These are phyloP conservation scores for Agonopterix alstromeriana DNA, from an alignment of 2,888 invertebrate species.

Conservation along the genomic window DNA sequence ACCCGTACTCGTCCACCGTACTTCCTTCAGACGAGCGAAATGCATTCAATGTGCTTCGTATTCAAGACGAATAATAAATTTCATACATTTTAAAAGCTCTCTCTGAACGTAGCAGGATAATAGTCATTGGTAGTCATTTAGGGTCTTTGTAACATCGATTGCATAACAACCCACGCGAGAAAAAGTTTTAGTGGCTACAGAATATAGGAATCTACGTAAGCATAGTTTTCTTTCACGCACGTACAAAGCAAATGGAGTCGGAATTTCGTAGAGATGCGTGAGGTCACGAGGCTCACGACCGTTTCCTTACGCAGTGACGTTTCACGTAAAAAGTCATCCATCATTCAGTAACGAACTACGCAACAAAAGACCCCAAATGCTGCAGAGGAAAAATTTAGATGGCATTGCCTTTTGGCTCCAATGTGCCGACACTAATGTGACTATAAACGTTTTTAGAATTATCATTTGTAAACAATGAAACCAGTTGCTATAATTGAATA, in stretches of 20 bases:
- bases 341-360: constrained; percentile 22
- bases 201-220: constrained; percentile 23
- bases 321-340: constrained; percentile 34
- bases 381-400: neutral
- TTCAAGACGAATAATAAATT: constrained; percentile 6
- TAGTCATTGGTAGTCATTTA: neutral
- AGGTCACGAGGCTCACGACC: constrained; percentile 52
- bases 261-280: constrained; percentile 55
- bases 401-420: too few relatives aligned
- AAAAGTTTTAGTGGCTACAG: constrained; percentile 19
- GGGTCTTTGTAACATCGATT: constrained; percentile 16
- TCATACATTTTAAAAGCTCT: neutral
- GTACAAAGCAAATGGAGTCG: constrained; percentile 49
- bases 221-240: constrained; percentile 62
- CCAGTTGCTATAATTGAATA: too few relatives aligned
- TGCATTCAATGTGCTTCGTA: constrained; percentile 7
- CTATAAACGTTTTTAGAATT: too few relatives aligned
- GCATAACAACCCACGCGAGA: constrained; percentile 37
- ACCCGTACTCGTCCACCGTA: constrained; percentile 23
- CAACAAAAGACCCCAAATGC: constrained; percentile 4
- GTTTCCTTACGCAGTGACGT: constrained; percentile 18
- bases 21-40: constrained; percentile 17
- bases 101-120: neutral
- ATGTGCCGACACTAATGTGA: too few relatives aligned
- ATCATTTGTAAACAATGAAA: too few relatives aligned